These are phyloP conservation scores for Dynastes tityus DNA, from an alignment of 2,888 invertebrate genomes.

Conservation along the genomic window DNA sequence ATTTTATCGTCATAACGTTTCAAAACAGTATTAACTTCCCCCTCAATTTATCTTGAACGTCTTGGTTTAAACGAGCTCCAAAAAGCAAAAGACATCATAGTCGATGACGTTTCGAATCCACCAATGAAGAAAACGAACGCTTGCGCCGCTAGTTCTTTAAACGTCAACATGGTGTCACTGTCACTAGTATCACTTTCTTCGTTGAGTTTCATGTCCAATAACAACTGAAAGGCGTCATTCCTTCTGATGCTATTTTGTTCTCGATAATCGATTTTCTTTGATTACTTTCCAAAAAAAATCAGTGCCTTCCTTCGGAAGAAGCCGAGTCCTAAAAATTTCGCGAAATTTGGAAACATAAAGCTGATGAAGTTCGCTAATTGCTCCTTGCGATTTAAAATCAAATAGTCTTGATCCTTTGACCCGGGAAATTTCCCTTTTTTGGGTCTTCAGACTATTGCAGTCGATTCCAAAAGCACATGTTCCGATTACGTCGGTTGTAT, in stretches of 20 bases:
- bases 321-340: background rate
- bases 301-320: slow-evolving; percentile 8
- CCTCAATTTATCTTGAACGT: slow-evolving; percentile 68
- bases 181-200: background rate
- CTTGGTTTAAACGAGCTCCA: slow-evolving; percentile 66
- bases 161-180: background rate
- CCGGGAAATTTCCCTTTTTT: slow-evolving; percentile 47
- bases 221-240: slow-evolving; percentile 21
- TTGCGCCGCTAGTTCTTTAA: slow-evolving; percentile 61
- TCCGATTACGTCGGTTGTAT: slow-evolving; percentile 49
- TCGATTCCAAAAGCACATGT: slow-evolving; percentile 48
- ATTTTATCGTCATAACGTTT: slow-evolving; percentile 63
- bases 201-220: slow-evolving; percentile 8
- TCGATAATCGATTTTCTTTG: slow-evolving; percentile 10
- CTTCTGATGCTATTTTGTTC: background rate
- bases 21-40: slow-evolving; percentile 65
- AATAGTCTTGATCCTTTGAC: slow-evolving; percentile 35
- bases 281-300: slow-evolving; percentile 30
- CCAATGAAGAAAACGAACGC: slow-evolving; percentile 69
- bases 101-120: slow-evolving; percentile 70
- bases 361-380: background rate
- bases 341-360: slow-evolving; percentile 4
- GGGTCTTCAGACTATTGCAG: slow-evolving; percentile 56
- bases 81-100: slow-evolving; percentile 66
- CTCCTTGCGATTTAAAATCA: background rate